These are phyloP conservation scores for Lucinisca nassula DNA, from an alignment of 2,888 invertebrate genomes.

Conservation along the genomic window DNA sequence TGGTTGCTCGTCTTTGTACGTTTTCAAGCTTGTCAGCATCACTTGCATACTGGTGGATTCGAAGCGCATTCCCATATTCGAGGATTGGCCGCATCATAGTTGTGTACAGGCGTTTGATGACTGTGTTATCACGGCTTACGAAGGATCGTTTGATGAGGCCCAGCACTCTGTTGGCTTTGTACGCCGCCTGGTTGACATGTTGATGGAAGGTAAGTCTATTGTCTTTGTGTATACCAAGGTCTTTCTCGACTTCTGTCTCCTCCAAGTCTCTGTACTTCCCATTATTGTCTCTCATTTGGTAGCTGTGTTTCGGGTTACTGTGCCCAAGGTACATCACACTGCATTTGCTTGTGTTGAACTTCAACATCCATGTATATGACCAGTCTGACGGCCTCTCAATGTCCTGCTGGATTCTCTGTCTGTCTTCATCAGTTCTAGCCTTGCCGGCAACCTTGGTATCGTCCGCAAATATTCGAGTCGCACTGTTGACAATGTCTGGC, in stretches of 20 bases:
- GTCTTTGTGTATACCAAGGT: neutral
- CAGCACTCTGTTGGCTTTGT: neutral
- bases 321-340: neutral
- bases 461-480: neutral
- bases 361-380: neutral
- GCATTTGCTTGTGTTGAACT: neutral
- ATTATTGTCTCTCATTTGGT: neutral
- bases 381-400: neutral
- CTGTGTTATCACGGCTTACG: neutral
- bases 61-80: neutral
- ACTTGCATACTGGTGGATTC: neutral
- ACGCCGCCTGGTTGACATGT: neutral
- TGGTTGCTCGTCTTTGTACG: neutral
- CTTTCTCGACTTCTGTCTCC: neutral
- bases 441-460: neutral
- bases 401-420: constrained; percentile 2
- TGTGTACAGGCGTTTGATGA: neutral
- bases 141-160: neutral
- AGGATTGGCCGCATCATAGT: neutral
- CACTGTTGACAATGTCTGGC: neutral
- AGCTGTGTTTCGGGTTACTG: neutral
- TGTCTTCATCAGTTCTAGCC: neutral
- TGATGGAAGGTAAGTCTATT: neutral
- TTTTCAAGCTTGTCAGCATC: neutral
- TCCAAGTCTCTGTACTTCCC: neutral